Evolutionary conservation across 2,797 vertebrate genomes (phyloP).

Genomic region (Gambelia wislizenii): DNA sequence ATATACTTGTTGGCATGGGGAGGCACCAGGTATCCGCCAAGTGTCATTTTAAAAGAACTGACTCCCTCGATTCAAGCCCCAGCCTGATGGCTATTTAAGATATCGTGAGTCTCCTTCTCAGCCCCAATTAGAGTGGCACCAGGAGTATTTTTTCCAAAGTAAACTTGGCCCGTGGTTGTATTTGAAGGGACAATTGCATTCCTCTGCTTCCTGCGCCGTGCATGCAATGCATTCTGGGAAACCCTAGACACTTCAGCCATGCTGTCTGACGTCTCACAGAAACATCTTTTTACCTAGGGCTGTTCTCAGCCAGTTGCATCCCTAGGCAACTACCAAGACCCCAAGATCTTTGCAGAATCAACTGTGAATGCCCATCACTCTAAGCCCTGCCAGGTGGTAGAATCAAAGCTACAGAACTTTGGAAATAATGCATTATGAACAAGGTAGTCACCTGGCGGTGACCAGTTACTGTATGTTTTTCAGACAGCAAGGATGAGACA

Average conservation of each 20-base stretch:
- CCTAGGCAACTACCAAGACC: background rate
- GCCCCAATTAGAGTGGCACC: constrained; percentile 67
- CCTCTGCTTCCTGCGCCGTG: background rate
- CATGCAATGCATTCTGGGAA: background rate
- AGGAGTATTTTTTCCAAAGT: background rate
- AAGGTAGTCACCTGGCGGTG: no score
- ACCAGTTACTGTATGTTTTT: no score
- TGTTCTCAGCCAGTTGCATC: background rate
- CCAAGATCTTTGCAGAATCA: background rate
- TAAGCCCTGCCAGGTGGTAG: background rate
- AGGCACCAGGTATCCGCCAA: constrained; percentile 35
- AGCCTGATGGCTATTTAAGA: constrained; percentile 39
- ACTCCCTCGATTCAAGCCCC: background rate
- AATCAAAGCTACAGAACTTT: no score
- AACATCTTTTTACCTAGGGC: no score
- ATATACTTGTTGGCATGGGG: constrained; percentile 39
- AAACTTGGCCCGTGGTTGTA: constrained; percentile 37
- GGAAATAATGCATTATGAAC: no score
- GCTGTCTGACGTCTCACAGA: background rate
- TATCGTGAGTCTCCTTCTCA: constrained; percentile 60
- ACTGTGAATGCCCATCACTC: background rate
- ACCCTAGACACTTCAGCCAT: no score
- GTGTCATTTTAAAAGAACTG: constrained; percentile 35
- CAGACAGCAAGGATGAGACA: no score
- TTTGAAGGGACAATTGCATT: constrained; percentile 1